Percentiles rank a stretch among this genome's conserved stretches.
These are phyloP conservation scores for Atherix ibis DNA, from an alignment of 2,888 invertebrate species.

Conservation along the genomic window DNA sequence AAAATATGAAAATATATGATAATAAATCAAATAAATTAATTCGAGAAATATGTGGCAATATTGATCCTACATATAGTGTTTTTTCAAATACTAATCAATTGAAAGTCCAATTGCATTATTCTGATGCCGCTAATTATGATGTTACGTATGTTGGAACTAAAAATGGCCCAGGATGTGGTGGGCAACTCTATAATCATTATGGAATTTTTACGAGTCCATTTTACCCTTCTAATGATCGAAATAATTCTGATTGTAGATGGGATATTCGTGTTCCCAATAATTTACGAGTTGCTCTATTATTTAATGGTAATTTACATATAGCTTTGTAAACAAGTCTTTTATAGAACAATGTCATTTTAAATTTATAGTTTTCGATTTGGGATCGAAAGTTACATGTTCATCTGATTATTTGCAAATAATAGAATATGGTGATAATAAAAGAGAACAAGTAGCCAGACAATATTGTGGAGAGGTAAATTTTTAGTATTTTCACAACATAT, in stretches of 20 bases:
- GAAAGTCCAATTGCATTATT: conserved; percentile 36
- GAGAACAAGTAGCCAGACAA: conserved; percentile 26
- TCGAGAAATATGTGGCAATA: conserved; percentile 37
- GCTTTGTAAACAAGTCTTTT: neutral
- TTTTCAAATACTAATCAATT: conserved; percentile 55
- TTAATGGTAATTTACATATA: conserved; percentile 31
- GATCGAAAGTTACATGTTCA: conserved; percentile 41
- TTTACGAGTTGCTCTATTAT: conserved; percentile 35
- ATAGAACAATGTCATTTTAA: neutral
- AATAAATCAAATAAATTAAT: conserved; percentile 30
- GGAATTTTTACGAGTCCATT: conserved; percentile 53
- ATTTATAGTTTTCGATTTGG: conserved; percentile 41
- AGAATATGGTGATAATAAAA: conserved; percentile 29
- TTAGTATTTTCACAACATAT: conserved; percentile 1
- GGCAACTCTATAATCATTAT: conserved; percentile 41
- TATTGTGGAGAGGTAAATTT: conserved; percentile 33
- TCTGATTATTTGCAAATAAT: conserved; percentile 49
- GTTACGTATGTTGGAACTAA: conserved; percentile 45
- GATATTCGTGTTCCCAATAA: conserved; percentile 43
- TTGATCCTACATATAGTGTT: conserved; percentile 39
- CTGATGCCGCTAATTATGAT: conserved; percentile 37
- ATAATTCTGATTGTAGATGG: conserved; percentile 45
- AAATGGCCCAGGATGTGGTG: conserved; percentile 51
- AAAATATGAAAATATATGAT: conserved; percentile 33
- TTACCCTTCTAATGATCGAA: conserved; percentile 45